Base-by-base conservation (phyloP, 2,888 invertebrate genomes). In the Marronus borbonicus region DNA sequence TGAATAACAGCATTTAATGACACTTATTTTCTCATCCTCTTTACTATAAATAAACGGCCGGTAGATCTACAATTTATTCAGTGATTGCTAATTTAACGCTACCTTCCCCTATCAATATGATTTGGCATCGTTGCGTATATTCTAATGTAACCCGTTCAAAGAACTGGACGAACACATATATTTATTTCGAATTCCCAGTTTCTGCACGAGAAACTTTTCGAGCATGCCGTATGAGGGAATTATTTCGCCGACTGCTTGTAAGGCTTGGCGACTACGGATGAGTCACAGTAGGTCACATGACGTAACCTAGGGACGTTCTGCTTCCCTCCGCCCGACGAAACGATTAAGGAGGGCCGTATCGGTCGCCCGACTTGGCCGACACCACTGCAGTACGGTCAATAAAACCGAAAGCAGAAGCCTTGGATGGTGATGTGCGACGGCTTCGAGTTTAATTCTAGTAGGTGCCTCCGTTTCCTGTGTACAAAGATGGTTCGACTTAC, bases 231-330 rank as follows among this genome's bases (percentile, higher is more conserved):
- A 39, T 39, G 39, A 31, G 39, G 10, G 5, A 39, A 39, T 39
- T 39, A 10, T 24, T 62, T 62, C 12, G 68, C 49, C 68, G 68
- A 24, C 68, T 66, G 44, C 44, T 7, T 1, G 10, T 39, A 39
- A 44, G 12, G 12, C 44, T 44, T 5, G 31, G 31, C 28, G 62
- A 28, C 28, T 28, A 31, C 28, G 28, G 50, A 68, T 68, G 68
- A 68, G 68, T 68, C 68, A 68, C 12, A 28, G 4, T 68, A 24
- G 68, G 68, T 24, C 24, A 52, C 14, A 24, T 76, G 76, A 76
- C 76, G 76, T 76, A 76, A 76, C 52, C 49, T 39, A 55, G 76
- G 76, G 76, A 76, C 68, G 76, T 28, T 76, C 65, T 66, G 58
- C 55, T 55, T 36, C 65, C 49, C 20, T 64, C 36, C 39, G 14